phyloP scores from a whole-genome alignment of 2,888 invertebrate species.

The Aproaerema taeniolella region DNA sequence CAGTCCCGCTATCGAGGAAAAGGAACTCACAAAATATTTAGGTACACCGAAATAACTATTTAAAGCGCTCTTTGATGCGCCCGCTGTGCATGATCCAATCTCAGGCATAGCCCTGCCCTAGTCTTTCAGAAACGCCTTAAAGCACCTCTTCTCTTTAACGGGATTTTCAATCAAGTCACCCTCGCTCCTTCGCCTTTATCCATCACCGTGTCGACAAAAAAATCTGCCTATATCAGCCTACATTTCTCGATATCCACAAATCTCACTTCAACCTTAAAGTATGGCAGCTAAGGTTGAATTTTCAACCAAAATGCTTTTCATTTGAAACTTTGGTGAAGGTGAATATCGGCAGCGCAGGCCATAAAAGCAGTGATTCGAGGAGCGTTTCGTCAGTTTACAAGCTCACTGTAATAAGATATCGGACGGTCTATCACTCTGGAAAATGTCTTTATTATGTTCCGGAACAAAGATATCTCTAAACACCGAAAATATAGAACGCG shows the following conservation, averaged over 20 bases:
- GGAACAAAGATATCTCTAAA: slow-evolving; percentile 27
- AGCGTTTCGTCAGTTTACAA: slow-evolving; percentile 61
- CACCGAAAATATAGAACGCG: neutral
- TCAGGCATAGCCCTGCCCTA: slow-evolving; percentile 16
- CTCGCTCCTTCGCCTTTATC: slow-evolving; percentile 45
- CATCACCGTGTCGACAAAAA: slow-evolving; percentile 52
- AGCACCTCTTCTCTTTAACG: slow-evolving; percentile 39
- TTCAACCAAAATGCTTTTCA: slow-evolving; percentile 23
- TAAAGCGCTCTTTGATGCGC: too few species aligned
- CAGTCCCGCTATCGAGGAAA: too few species aligned
- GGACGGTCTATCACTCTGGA: slow-evolving; percentile 55
- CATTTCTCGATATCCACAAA: slow-evolving; percentile 19
- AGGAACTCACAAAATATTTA: too few species aligned
- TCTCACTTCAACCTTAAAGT: slow-evolving; percentile 16
- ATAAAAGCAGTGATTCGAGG: slow-evolving; percentile 62
- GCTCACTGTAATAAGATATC: slow-evolving; percentile 62
- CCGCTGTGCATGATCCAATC: slow-evolving; percentile 14
- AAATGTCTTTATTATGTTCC: slow-evolving; percentile 53
- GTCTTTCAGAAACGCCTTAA: slow-evolving; percentile 29
- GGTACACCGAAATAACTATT: too few species aligned
- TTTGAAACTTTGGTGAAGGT: slow-evolving; percentile 43
- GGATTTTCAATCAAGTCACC: slow-evolving; percentile 54
- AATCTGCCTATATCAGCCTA: slow-evolving; percentile 52
- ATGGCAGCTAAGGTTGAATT: slow-evolving; percentile 29
- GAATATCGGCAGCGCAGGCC: slow-evolving; percentile 52